A percentile compares a stretch with the other conserved stretches of the same genome.
phyloP scores from a whole-genome alignment of 2,797 vertebrate genomes.

The Amblyraja radiata region DNA sequence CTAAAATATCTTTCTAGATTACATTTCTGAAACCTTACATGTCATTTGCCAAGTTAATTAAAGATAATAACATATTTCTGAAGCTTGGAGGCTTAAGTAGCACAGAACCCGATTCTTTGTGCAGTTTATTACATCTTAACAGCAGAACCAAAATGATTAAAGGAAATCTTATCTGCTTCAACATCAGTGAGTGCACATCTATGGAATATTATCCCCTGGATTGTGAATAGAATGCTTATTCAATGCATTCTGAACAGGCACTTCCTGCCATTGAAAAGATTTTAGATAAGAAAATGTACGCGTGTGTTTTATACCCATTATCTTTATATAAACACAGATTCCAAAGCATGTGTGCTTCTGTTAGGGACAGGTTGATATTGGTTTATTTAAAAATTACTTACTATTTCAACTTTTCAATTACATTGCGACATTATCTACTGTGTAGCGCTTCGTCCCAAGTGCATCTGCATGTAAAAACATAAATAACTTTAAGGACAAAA shows the following conservation, averaged over 20 bases:
- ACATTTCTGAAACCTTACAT: background rate
- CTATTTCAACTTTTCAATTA: background rate
- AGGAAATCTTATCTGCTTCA: background rate
- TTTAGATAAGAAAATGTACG: background rate
- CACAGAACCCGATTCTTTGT: background rate
- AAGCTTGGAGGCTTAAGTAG: background rate
- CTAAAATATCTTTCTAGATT: background rate
- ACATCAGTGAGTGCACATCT: background rate
- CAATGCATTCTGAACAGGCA: background rate
- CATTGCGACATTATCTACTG: background rate
- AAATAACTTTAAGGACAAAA: background rate
- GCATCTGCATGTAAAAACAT: background rate
- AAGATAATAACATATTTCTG: background rate
- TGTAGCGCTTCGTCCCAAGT: background rate
- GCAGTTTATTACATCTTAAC: background rate
- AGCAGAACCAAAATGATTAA: slow-evolving; percentile 3
- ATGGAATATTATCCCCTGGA: slow-evolving; percentile 20
- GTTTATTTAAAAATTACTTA: background rate
- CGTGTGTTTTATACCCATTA: slow-evolving; percentile 2
- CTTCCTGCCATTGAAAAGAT: slow-evolving; percentile 28
- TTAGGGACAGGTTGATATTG: background rate
- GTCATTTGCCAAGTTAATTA: background rate
- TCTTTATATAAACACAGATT: slow-evolving; percentile 3
- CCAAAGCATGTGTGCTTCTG: background rate
- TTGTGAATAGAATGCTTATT: slow-evolving; percentile 29